Conservation (phyloP, 2,113 vertebrate genomes). For the Cololabis saira region DNA sequence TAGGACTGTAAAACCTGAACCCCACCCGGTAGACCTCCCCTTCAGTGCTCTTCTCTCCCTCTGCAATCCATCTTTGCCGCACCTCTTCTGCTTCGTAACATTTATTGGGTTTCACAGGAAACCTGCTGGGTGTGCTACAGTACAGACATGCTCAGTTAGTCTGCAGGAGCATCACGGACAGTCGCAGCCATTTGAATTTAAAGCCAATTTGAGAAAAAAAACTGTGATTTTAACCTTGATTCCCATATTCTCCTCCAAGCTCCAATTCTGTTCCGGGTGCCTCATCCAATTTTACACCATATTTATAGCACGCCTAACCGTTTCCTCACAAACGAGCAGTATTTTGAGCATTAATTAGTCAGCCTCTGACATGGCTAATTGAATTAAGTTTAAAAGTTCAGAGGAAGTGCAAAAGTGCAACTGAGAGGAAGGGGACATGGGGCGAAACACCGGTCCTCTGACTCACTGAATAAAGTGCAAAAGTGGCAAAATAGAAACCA, state of each 20-base stretch:
- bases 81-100: slow-evolving; percentile 41
- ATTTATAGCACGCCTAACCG: slow-evolving; percentile 6
- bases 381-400: slow-evolving; percentile 21
- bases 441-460: too few species aligned
- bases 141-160: slow-evolving; percentile 38
- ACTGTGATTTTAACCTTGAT: slow-evolving; percentile 32
- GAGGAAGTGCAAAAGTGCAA: background rate
- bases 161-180: slow-evolving; percentile 25
- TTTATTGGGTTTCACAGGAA: slow-evolving; percentile 49
- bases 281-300: slow-evolving; percentile 18
- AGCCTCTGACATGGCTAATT: slow-evolving; percentile 29
- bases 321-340: slow-evolving; percentile 25
- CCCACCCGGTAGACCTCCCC: background rate
- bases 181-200: slow-evolving; percentile 23
- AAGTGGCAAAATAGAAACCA: background rate
- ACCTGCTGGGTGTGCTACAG: slow-evolving; percentile 38
- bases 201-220: slow-evolving; percentile 19
- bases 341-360: slow-evolving; percentile 35
- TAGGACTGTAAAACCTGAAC: slow-evolving; percentile 10
- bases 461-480: background rate
- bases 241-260: slow-evolving; percentile 57
- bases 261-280: slow-evolving; percentile 25
- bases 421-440: too few species aligned
- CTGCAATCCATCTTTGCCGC: slow-evolving; percentile 18
- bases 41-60: background rate